These are phyloP conservation scores for Andrena fulva DNA, from an alignment of 2,888 invertebrate genomes.

Conservation along the genomic window DNA sequence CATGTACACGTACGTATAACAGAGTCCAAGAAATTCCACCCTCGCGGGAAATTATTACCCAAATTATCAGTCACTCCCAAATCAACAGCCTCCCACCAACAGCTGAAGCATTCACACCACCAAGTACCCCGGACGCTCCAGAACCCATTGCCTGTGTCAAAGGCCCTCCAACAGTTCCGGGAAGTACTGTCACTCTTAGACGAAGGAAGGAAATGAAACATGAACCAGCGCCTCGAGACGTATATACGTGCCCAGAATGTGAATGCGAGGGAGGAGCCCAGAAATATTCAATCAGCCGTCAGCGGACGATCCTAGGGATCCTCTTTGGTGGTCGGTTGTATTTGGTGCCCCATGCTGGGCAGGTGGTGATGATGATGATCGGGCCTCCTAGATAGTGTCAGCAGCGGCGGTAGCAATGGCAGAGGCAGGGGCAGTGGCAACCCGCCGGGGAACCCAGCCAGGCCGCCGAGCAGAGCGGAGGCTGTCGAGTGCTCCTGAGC, in stretches of 20 bases:
- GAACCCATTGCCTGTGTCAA: not conserved
- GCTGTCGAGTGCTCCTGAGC: constrained; percentile 98
- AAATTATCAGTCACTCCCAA: not conserved
- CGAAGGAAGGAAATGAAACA: not conserved
- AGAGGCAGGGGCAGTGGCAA: constrained; percentile 83
- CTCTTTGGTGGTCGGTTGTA: constrained; percentile 82
- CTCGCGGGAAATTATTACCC: not conserved
- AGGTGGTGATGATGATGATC: constrained; percentile 85
- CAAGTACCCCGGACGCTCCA: not conserved
- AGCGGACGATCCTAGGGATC: constrained; percentile 77
- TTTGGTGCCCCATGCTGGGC: constrained; percentile 81
- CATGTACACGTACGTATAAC: too few relatives aligned
- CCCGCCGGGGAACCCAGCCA: constrained; percentile 81
- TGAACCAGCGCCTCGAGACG: constrained; percentile 31
- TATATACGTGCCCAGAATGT: constrained; percentile 40
- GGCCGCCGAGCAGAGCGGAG: constrained; percentile 80
- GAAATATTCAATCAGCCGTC: constrained; percentile 20
- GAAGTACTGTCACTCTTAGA: constrained; percentile 21
- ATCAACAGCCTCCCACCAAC: not conserved
- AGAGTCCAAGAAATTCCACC: too few relatives aligned
- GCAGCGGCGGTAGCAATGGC: constrained; percentile 86
- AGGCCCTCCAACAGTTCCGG: not conserved
- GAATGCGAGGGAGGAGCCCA: constrained; percentile 26
- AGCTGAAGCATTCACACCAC: not conserved
- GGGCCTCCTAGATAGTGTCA: constrained; percentile 84